These are phyloP conservation scores for Epizoanthus ramosus DNA, from an alignment of 92 coral and sea anemone species.

Conservation along the genomic window DNA sequence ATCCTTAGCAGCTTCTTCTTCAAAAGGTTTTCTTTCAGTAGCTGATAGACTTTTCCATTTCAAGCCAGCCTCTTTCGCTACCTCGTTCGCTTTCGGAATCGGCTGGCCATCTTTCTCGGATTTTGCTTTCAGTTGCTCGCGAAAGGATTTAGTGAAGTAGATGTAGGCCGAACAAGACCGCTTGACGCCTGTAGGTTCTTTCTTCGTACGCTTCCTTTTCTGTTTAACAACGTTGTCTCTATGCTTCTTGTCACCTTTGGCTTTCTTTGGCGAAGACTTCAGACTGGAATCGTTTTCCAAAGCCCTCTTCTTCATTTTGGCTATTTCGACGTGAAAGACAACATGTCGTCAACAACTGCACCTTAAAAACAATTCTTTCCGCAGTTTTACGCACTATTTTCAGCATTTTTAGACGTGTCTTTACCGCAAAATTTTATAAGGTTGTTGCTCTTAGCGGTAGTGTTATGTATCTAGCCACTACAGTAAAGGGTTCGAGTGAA, in stretches of 20 bases:
- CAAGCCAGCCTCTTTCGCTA: conserved; percentile 93
- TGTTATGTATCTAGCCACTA: conserved; percentile 20
- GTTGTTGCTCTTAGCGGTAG: conserved; percentile 15
- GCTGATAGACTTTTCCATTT: conserved; percentile 76
- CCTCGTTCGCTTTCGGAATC: conserved; percentile 90
- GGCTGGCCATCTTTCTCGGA: conserved; percentile 71
- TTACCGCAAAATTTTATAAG: not conserved
- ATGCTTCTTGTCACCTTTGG: conserved; percentile 58
- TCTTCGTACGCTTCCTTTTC: conserved; percentile 56
- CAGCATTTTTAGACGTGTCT: conserved; percentile 33
- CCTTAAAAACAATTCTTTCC: conserved; percentile 50
- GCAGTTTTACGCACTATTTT: conserved; percentile 47
- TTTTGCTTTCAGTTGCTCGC: conserved; percentile 72
- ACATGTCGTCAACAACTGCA: conserved; percentile 71
- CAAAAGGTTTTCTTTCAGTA: conserved; percentile 76
- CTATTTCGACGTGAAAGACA: conserved; percentile 72
- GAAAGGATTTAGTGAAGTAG: conserved; percentile 83
- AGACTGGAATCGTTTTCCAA: conserved; percentile 62
- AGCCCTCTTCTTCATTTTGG: conserved; percentile 87
- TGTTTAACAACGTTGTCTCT: conserved; percentile 46
- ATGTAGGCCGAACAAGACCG: conserved; percentile 94
- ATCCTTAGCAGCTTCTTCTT: conserved; percentile 67
- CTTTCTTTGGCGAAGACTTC: conserved; percentile 80
- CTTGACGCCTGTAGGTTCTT: conserved; percentile 71
- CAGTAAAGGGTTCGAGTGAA: conserved; percentile 39